These are phyloP conservation scores for Microchrysa polita DNA, from an alignment of 2,888 invertebrate genomes.

Conservation along the genomic window DNA sequence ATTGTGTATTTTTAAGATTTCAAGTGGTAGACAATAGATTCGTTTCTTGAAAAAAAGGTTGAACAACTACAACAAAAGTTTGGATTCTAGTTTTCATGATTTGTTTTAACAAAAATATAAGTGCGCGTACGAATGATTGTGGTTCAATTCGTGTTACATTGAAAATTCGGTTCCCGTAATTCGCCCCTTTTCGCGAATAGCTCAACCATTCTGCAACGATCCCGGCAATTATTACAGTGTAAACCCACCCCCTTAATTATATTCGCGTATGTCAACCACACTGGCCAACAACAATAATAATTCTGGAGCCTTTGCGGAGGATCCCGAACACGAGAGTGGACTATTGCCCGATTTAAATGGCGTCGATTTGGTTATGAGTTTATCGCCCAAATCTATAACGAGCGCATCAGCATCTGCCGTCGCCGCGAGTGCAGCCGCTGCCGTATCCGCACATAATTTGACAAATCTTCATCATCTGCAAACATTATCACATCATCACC, in stretches of 20 bases:
- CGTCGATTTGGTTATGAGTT: conserved; percentile 84
- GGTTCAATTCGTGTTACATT: too few species aligned
- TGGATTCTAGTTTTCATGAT: too few species aligned
- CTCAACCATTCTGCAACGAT: too few species aligned
- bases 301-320: conserved; percentile 67
- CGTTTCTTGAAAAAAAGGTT: too few species aligned
- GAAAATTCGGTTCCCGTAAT: too few species aligned
- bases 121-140: too few species aligned
- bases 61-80: too few species aligned
- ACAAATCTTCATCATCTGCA: conserved; percentile 77
- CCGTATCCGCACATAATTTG: conserved; percentile 65
- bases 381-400: conserved; percentile 71
- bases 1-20: background rate
- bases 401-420: conserved; percentile 67
- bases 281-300: conserved; percentile 61
- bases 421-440: conserved; percentile 66
- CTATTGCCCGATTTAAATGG: conserved; percentile 79
- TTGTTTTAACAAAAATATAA: too few species aligned
- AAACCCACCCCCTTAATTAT: conserved; percentile 16
- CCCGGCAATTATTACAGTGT: too few species aligned
- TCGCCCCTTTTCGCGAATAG: too few species aligned
- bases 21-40: too few species aligned
- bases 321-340: conserved; percentile 71
- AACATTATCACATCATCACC: conserved; percentile 67
- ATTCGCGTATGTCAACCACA: conserved; percentile 62